phyloP scores from a whole-genome alignment of 1,140 invertebrate species.

The Grapholita molesta region DNA sequence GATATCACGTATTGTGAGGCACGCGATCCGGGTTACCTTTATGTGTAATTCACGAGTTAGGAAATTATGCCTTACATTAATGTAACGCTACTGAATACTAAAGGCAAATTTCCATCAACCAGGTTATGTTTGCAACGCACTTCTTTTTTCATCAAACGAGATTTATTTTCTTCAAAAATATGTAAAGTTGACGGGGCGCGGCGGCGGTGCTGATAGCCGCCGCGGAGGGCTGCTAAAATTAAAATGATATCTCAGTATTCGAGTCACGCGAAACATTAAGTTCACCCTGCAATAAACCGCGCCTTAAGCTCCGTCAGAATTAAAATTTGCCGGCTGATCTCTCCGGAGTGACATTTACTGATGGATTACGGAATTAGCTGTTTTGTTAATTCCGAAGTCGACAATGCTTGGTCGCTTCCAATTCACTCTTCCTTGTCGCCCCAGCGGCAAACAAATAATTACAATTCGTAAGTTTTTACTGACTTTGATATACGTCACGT shows the following conservation, averaged over 20 bases:
- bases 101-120: conserved; percentile 69
- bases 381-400: conserved; percentile 46
- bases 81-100: conserved; percentile 56
- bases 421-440: conserved; percentile 8
- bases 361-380: conserved; percentile 67
- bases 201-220: conserved; percentile 51
- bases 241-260: conserved; percentile 74
- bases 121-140: conserved; percentile 58
- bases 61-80: conserved; percentile 28
- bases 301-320: conserved; percentile 72
- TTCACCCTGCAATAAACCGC: conserved; percentile 68
- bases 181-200: conserved; percentile 58
- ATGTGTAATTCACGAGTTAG: conserved; percentile 8
- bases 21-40: background rate
- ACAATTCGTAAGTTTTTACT: background rate
- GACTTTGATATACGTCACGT: background rate
- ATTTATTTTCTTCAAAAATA: conserved; percentile 72
- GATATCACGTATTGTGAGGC: background rate
- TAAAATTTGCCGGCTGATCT: conserved; percentile 76
- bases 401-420: conserved; percentile 19
- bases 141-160: conserved; percentile 71
- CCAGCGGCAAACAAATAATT: background rate
- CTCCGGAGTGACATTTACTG: conserved; percentile 54
- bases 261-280: conserved; percentile 76
- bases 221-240: conserved; percentile 56